Evolutionary conservation across 2,113 vertebrate genomes (phyloP).

Genomic region (Capreolus pygargus): DNA sequence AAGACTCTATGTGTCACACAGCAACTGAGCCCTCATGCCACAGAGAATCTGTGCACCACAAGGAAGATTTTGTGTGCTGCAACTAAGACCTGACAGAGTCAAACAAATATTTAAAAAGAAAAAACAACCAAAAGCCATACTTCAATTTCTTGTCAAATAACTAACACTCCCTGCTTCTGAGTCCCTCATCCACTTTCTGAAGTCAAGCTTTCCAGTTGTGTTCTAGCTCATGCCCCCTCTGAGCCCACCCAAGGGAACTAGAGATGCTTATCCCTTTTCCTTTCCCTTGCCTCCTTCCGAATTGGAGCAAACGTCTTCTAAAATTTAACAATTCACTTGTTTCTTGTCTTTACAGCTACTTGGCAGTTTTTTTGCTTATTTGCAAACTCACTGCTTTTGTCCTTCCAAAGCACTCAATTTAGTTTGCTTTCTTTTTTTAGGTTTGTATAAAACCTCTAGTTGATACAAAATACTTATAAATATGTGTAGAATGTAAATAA

Average conservation of each 20-base stretch:
- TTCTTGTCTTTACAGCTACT: background rate
- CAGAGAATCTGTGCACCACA: background rate
- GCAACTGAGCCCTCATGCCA: background rate
- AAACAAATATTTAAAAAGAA: background rate
- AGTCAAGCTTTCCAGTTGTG: background rate
- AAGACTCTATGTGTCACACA: background rate
- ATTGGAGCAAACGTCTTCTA: background rate
- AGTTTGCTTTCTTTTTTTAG: background rate
- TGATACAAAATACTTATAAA: constrained; percentile 8
- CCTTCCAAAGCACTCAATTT: background rate
- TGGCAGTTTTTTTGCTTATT: background rate
- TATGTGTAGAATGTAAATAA: background rate
- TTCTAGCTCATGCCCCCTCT: background rate
- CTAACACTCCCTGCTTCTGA: background rate
- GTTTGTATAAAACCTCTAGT: constrained; percentile 7
- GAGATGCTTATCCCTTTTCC: background rate
- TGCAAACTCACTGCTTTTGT: background rate
- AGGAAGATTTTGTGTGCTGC: background rate
- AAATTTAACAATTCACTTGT: background rate
- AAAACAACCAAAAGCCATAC: background rate
- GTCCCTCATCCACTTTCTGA: background rate
- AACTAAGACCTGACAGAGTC: background rate
- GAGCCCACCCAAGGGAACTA: background rate
- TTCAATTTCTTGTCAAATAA: constrained; percentile 1
- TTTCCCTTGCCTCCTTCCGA: background rate